A percentile compares a stretch with the other conserved stretches of the same genome.
phyloP scores from a whole-genome alignment of 2,888 invertebrate species.

The Pachycephus smyrnensis region DNA sequence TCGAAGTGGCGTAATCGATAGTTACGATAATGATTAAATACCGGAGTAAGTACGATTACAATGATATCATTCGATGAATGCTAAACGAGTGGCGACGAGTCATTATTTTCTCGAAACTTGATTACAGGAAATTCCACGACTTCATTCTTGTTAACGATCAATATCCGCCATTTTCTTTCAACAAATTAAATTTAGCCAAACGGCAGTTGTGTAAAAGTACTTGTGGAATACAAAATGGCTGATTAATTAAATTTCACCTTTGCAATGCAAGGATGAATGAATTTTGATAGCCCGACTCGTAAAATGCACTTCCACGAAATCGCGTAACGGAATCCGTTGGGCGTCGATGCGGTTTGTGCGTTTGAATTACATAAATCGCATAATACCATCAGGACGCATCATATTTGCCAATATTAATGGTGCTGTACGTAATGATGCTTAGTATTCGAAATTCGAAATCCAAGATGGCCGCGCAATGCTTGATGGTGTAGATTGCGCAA shows the following conservation, averaged over 20 bases:
- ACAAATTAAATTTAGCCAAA: neutral
- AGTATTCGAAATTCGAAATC: constrained; percentile 54
- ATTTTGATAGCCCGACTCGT: neutral
- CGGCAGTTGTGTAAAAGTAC: neutral
- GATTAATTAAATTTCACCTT: neutral
- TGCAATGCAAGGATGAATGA: neutral
- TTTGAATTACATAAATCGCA: constrained; percentile 2
- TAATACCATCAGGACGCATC: constrained; percentile 11
- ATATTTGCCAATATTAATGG: constrained; percentile 30
- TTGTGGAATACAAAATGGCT: neutral
- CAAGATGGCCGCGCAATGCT: constrained; percentile 28
- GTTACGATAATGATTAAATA: neutral
- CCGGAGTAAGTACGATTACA: neutral
- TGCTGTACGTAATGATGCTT: constrained; percentile 41
- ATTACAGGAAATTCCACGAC: neutral
- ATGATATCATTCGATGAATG: neutral
- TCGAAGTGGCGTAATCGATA: neutral
- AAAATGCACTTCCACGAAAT: neutral
- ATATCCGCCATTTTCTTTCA: neutral
- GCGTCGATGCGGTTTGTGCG: neutral
- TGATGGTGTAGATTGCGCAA: constrained; percentile 33
- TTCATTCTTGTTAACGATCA: neutral
- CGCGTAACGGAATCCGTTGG: neutral
- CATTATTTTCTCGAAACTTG: neutral
- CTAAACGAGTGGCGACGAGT: neutral